Evolutionary conservation across 2,797 vertebrate genomes (phyloP).

Genomic region (Aulostomus chinensis): DNA sequence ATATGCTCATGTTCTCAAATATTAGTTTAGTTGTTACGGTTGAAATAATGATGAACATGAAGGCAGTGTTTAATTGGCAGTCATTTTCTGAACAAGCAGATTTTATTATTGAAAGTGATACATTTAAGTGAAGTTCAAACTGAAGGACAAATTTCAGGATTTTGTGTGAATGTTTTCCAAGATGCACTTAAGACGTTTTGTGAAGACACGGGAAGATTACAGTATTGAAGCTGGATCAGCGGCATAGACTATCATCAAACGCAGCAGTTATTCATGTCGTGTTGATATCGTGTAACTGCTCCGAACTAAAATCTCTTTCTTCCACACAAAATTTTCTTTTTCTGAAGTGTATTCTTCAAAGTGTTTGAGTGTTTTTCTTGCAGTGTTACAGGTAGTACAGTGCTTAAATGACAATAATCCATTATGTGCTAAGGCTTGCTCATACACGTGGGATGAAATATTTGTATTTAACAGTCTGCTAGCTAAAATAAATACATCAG

Average conservation of each 20-base stretch:
- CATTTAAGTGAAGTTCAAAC: conserved; percentile 30
- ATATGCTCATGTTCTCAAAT: background rate
- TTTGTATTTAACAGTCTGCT: conserved; percentile 31
- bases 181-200: conserved; percentile 39
- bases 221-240: conserved; percentile 28
- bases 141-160: conserved; percentile 21
- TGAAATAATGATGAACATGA: background rate
- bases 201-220: conserved; percentile 39
- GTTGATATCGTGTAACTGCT: too few relatives aligned
- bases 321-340: too few relatives aligned
- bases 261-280: too few relatives aligned
- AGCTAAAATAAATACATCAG: conserved; percentile 46
- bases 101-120: conserved; percentile 22
- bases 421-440: conserved; percentile 31
- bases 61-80: background rate
- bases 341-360: too few relatives aligned
- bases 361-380: too few relatives aligned
- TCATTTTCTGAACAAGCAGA: background rate
- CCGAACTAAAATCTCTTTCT: too few relatives aligned
- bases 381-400: too few relatives aligned
- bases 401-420: conserved; percentile 27
- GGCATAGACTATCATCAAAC: too few relatives aligned
- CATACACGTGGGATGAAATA: conserved; percentile 13
- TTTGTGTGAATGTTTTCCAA: conserved; percentile 44
- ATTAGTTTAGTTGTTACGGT: background rate